These are phyloP conservation scores for Arctia plantaginis DNA, from an alignment of 2,888 invertebrate species.

Conservation along the genomic window DNA sequence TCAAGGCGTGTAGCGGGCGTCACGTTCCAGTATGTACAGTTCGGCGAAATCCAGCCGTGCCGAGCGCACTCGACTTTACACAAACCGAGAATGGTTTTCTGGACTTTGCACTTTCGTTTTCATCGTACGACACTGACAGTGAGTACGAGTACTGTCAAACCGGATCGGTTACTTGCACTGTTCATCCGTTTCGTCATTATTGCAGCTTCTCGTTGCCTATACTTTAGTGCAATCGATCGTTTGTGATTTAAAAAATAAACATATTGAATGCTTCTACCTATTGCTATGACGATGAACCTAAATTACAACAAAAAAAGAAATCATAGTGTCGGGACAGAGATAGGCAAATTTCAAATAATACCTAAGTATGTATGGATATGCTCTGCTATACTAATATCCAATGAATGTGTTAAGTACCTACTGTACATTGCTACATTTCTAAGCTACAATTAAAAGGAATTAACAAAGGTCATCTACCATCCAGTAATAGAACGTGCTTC, in stretches of 20 bases:
- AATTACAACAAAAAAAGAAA: neutral
- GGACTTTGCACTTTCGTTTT: slow-evolving; percentile 68
- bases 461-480: slow-evolving; percentile 17
- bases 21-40: slow-evolving; percentile 68
- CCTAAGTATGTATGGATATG: neutral
- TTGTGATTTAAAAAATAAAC: slow-evolving; percentile 5
- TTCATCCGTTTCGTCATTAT: slow-evolving; percentile 24
- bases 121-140: slow-evolving; percentile 53
- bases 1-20: slow-evolving; percentile 70
- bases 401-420: too few species aligned
- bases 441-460: slow-evolving; percentile 16
- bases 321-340: neutral
- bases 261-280: neutral
- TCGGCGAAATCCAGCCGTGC: slow-evolving; percentile 67
- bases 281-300: slow-evolving; percentile 5
- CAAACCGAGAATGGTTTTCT: slow-evolving; percentile 54
- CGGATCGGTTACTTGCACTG: slow-evolving; percentile 40
- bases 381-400: neutral
- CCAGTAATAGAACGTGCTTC: slow-evolving; percentile 10
- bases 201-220: neutral
- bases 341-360: too few species aligned
- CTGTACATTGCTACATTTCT: neutral
- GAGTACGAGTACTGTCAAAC: slow-evolving; percentile 45
- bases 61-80: slow-evolving; percentile 53
- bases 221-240: neutral